Evolutionary conservation across 2,113 vertebrate species (phyloP).

Genomic region (Pogona vitticeps): DNA sequence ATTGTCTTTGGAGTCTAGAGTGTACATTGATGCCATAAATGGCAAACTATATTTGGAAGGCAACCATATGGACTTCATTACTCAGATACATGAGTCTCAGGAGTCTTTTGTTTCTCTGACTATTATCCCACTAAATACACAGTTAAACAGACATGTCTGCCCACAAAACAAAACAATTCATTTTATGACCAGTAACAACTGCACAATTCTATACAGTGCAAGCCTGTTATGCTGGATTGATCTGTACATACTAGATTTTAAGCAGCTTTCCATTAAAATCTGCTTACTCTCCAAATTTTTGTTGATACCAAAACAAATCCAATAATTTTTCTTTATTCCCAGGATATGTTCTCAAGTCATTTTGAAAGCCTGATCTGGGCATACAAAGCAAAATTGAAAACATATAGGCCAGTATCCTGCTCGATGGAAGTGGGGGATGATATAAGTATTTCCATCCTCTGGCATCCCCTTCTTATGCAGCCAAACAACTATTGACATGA

Average conservation of each 20-base stretch:
- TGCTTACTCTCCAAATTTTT: neutral
- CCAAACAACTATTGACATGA: too few species aligned
- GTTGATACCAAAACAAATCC: neutral
- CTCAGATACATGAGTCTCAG: neutral
- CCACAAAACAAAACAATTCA: neutral
- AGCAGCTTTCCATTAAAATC: neutral
- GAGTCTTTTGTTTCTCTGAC: neutral
- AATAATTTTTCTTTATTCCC: neutral
- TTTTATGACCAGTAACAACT: constrained; percentile 10
- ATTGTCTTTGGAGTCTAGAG: neutral
- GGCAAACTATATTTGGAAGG: rapidly evolving
- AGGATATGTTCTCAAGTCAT: neutral
- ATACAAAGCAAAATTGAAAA: neutral
- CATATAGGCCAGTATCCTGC: too few species aligned
- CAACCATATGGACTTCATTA: neutral
- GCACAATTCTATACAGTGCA: neutral
- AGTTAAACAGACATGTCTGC: constrained; percentile 10
- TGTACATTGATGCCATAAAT: neutral
- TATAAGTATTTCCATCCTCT: too few species aligned
- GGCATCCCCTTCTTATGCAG: too few species aligned
- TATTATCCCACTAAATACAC: constrained; percentile 14
- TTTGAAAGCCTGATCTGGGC: neutral
- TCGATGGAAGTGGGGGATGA: too few species aligned
- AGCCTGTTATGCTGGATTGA: neutral
- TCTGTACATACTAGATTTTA: neutral